phyloP scores from a whole-genome alignment of 2,888 invertebrate species.

The Nephrotoma flavescens region DNA sequence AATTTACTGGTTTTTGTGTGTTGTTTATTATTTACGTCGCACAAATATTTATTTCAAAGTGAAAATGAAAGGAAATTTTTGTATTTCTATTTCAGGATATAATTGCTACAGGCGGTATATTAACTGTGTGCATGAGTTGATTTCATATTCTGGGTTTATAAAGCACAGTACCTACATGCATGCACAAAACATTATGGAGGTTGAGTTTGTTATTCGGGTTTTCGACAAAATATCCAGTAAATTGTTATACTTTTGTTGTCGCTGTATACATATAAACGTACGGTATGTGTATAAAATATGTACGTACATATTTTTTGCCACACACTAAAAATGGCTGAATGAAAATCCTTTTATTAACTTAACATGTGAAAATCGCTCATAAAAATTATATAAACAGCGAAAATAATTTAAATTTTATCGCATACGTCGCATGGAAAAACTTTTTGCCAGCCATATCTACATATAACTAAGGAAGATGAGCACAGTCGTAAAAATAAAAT shows the following conservation, averaged over 20 bases:
- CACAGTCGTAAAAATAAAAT: not conserved
- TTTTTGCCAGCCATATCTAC: not conserved
- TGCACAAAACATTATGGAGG: not conserved
- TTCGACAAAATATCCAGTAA: not conserved
- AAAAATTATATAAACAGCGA: not conserved
- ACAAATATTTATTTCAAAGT: not conserved
- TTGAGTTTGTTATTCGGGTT: not conserved
- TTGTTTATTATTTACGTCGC: not conserved
- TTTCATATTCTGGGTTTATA: not conserved
- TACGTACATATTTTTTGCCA: not conserved
- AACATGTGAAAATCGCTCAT: not conserved
- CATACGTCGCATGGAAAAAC: not conserved
- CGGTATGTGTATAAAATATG: not conserved
- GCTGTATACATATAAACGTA: not conserved
- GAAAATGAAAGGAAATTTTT: not conserved
- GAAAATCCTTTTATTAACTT: not conserved
- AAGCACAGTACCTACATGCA: not conserved
- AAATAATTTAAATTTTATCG: not conserved
- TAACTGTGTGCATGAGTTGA: not conserved
- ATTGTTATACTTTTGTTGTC: not conserved
- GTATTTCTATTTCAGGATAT: not conserved
- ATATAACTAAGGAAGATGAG: not conserved
- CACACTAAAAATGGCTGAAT: not conserved
- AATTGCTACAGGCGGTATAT: not conserved
- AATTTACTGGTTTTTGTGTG: not conserved